These are phyloP conservation scores for Promerops cafer DNA, from an alignment of 2,113 vertebrate genomes.

Conservation along the genomic window DNA sequence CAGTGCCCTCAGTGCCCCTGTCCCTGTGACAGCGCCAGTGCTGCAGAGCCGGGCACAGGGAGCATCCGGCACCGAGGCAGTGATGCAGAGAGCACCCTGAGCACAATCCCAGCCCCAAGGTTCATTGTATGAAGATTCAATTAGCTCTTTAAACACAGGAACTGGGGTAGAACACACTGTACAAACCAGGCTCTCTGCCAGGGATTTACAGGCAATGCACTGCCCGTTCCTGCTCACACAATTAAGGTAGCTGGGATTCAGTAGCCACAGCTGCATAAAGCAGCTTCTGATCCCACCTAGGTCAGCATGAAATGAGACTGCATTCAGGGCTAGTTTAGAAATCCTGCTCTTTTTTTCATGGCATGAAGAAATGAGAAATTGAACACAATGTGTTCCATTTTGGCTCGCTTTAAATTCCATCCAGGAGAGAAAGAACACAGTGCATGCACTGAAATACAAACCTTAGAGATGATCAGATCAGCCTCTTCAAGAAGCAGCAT, in stretches of 20 bases:
- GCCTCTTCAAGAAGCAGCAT: not conserved
- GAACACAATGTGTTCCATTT: not conserved
- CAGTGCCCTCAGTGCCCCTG: not conserved
- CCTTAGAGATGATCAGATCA: not conserved
- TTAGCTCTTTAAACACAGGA: not conserved
- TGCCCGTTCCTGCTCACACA: not conserved
- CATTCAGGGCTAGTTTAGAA: not conserved
- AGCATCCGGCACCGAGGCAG: not conserved
- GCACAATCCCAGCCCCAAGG: not conserved
- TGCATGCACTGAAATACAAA: not conserved
- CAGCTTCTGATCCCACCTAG: not conserved
- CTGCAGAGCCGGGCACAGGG: not conserved
- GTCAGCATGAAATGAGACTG: not conserved
- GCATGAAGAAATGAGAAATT: not conserved
- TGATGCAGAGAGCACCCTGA: not conserved
- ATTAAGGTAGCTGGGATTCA: not conserved
- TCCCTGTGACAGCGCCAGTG: not conserved
- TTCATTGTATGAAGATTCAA: not conserved
- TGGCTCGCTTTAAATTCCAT: not conserved
- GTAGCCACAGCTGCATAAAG: not conserved
- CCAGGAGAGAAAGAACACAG: not conserved
- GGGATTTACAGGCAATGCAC: not conserved
- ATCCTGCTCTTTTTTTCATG: not conserved
- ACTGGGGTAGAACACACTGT: not conserved
- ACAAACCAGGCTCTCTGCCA: not conserved